Base-by-base conservation (phyloP, 1,140 invertebrate species). In the Bombus waltoni region DNA sequence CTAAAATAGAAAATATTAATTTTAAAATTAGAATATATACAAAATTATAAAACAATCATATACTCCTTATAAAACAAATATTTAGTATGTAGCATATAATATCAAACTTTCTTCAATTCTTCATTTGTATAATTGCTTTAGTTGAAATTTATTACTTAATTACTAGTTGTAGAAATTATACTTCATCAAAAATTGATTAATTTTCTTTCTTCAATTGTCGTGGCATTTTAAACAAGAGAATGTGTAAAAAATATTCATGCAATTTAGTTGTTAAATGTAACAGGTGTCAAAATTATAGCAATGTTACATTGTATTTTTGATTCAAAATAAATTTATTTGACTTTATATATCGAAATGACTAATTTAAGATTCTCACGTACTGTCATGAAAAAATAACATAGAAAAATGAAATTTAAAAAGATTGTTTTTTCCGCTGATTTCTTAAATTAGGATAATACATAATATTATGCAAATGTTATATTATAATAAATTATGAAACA, bases 221-320 rank as follows among this genome's bases (percentile, higher is more conserved):
- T 57, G 38, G 22, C 32, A 38, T 18, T 25, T 2, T 38, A 40
- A 38, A 75, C 18, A 22, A 72, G 22, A 3, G 65, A 84, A 44
- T 11, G 10, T 0, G 6, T 4, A n/a, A 72, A 53, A 72, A 25
- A 44, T 40, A 83, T 35, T 40, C 22, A 35, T 38, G 35, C 40
- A 66, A 73, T 47, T 10, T n/a, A 73, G 47, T n/a, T 75, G 74
- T 85, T 81, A 76, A 85, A 85, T 68, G 75, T 87, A 80, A 89
- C 85, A 84, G 85, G 82, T 87, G 85, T 87, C 85, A 72, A 83
- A 66, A 47, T 44, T 65, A 66, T 32, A 57, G 15, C 18, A 3
- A 3, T 62, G 38, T 72, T 38, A 53, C 40, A 25, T 77, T n/a
- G 0, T 28, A 25, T 47, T 79, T 22, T 5, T 15, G 15, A 28